Conservation (phyloP, 2,113 vertebrate genomes). For the Sardina pilchardus region DNA sequence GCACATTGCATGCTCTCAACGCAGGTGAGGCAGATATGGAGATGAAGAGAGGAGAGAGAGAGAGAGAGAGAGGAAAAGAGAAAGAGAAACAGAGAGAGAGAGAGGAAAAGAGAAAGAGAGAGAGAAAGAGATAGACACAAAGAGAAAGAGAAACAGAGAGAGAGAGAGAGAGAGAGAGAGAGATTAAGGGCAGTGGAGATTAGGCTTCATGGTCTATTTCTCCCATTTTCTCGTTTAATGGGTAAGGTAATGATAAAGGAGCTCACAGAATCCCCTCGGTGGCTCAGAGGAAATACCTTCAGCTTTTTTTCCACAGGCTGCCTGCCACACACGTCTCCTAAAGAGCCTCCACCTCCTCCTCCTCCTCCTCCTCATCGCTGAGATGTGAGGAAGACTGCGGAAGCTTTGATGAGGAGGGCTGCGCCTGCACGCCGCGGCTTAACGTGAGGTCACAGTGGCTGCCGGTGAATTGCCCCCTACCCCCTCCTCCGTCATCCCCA, state of each 20-base stretch:
- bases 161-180: conserved; percentile 28
- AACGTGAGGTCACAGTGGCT: neutral
- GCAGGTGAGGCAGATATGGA: neutral
- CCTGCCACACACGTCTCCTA: neutral
- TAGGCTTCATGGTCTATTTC: conserved; percentile 53
- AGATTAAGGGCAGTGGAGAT: conserved; percentile 57
- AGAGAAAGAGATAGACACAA: conserved; percentile 41
- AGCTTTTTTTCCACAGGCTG: conserved; percentile 26
- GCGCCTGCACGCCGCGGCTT: neutral
- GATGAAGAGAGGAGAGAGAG: neutral
- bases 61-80: neutral
- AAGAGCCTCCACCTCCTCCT: neutral
- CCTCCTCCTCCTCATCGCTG: neutral
- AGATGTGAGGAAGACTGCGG: neutral
- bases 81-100: conserved; percentile 42
- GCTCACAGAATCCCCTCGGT: conserved; percentile 35
- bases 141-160: conserved; percentile 41
- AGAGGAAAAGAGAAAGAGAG: conserved; percentile 40
- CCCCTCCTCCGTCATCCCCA: neutral
- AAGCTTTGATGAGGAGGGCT: neutral
- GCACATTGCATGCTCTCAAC: neutral
- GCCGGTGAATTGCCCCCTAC: neutral
- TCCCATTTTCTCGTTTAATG: conserved; percentile 56
- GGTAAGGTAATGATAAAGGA: conserved; percentile 40
- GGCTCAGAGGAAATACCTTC: conserved; percentile 38